These are phyloP conservation scores for Notarius quadriscutis DNA, from an alignment of 2,113 vertebrate species.

Conservation along the genomic window DNA sequence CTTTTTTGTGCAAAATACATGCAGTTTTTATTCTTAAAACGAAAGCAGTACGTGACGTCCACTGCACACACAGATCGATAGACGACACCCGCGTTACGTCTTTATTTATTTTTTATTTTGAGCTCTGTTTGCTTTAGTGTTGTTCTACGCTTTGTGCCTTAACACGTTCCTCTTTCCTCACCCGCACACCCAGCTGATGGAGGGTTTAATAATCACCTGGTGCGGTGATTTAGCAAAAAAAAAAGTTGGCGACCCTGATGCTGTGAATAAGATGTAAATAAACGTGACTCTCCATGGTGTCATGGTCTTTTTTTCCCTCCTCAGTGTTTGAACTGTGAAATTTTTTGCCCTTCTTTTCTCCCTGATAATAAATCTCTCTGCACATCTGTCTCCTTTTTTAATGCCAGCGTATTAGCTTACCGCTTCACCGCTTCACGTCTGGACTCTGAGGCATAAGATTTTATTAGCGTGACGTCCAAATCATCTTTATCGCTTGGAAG, in stretches of 20 bases:
- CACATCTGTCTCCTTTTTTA: slow-evolving; percentile 53
- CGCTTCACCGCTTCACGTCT: slow-evolving; percentile 38
- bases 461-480: slow-evolving; percentile 39
- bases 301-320: not conserved
- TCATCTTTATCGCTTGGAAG: slow-evolving; percentile 6
- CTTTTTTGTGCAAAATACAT: not conserved
- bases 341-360: not conserved
- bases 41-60: not conserved
- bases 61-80: not conserved
- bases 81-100: not conserved
- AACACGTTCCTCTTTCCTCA: not conserved
- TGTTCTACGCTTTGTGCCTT: not conserved
- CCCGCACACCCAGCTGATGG: not conserved
- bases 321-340: not conserved
- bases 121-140: not conserved
- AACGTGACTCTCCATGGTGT: not conserved
- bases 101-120: not conserved
- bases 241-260: not conserved
- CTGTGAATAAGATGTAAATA: not conserved
- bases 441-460: slow-evolving; percentile 16
- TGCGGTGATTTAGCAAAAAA: not conserved
- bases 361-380: slow-evolving; percentile 41
- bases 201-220: not conserved
- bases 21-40: not conserved
- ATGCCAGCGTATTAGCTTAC: slow-evolving; percentile 48